These are phyloP conservation scores for Ladona fulva DNA, from an alignment of 1,140 invertebrate species.

Conservation along the genomic window DNA sequence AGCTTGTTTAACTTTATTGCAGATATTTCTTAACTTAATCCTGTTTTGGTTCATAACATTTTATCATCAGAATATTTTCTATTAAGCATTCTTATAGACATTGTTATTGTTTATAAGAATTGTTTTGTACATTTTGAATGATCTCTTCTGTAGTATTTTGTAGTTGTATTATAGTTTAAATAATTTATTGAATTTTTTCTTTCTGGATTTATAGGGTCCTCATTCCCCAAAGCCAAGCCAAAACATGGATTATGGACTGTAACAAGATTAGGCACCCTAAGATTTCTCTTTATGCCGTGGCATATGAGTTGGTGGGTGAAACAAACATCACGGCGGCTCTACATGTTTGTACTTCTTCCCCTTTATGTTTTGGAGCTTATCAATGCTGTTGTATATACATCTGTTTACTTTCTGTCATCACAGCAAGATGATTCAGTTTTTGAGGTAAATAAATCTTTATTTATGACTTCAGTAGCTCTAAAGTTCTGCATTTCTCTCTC, in stretches of 20 bases:
- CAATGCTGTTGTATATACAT: constrained; percentile 54
- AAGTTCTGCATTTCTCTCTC: too few species aligned
- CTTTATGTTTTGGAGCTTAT: constrained; percentile 67
- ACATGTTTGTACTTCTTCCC: constrained; percentile 53
- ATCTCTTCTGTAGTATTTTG: too few species aligned
- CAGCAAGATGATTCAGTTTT: constrained; percentile 24
- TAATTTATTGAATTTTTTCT: too few species aligned
- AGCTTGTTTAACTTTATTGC: too few species aligned
- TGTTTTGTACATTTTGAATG: too few species aligned
- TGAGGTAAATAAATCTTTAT: constrained; percentile 23
- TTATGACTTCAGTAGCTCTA: neutral
- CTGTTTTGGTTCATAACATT: too few species aligned
- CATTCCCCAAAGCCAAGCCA: constrained; percentile 88
- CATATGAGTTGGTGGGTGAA: constrained; percentile 80
- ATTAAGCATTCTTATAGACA: too few species aligned
- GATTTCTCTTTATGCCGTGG: constrained; percentile 72
- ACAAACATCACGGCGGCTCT: constrained; percentile 69
- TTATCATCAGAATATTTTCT: too few species aligned
- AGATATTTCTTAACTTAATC: too few species aligned
- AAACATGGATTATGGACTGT: constrained; percentile 77
- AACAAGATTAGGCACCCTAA: constrained; percentile 63
- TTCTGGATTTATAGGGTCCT: constrained; percentile 57
- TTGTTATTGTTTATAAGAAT: too few species aligned
- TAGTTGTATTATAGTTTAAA: too few species aligned
- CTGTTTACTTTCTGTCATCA: constrained; percentile 18